Conservation (phyloP, 2,888 invertebrate genomes). For the Andrena chrysosceles region DNA sequence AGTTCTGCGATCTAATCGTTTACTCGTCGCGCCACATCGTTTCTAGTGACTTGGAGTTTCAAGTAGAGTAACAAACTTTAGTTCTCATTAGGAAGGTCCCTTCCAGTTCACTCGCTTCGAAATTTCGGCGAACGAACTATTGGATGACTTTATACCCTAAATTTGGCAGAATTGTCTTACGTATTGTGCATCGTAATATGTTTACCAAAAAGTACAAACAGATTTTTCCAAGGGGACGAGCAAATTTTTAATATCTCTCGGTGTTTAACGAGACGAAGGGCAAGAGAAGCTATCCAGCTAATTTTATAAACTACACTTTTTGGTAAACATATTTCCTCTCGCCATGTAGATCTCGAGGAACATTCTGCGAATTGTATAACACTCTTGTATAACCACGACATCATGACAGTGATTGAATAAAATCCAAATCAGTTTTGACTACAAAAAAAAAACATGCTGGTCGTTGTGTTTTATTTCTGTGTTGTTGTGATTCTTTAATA, state of each 20-base stretch:
- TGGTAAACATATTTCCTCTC: constrained; percentile 81
- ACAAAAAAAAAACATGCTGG: constrained; percentile 73
- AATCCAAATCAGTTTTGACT: constrained; percentile 83
- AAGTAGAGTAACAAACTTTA: constrained; percentile 62
- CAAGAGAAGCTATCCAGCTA: constrained; percentile 16
- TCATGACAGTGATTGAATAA: constrained; percentile 83
- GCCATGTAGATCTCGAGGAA: constrained; percentile 79
- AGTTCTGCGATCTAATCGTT: constrained; percentile 59
- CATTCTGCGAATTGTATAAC: constrained; percentile 82
- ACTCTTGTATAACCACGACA: constrained; percentile 82
- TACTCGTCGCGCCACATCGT: constrained; percentile 59
- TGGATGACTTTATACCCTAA: constrained; percentile 65
- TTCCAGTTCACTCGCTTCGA: constrained; percentile 63
- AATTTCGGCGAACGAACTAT: constrained; percentile 64
- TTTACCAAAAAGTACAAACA: constrained; percentile 75
- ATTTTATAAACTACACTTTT: constrained; percentile 69
- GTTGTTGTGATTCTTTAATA: constrained; percentile 73
- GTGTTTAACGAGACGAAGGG: constrained; percentile 8
- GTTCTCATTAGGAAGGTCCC: constrained; percentile 63
- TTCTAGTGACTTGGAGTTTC: constrained; percentile 61
- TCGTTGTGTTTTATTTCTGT: constrained; percentile 82
- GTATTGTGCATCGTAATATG: constrained; percentile 74
- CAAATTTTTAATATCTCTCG: constrained; percentile 47
- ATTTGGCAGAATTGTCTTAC: constrained; percentile 66
- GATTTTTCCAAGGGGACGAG: constrained; percentile 5